Evolutionary conservation across 2,113 vertebrate genomes (phyloP), one percentile per base, ranked within the genome.

Genomic region (Columba janthina): DNA sequence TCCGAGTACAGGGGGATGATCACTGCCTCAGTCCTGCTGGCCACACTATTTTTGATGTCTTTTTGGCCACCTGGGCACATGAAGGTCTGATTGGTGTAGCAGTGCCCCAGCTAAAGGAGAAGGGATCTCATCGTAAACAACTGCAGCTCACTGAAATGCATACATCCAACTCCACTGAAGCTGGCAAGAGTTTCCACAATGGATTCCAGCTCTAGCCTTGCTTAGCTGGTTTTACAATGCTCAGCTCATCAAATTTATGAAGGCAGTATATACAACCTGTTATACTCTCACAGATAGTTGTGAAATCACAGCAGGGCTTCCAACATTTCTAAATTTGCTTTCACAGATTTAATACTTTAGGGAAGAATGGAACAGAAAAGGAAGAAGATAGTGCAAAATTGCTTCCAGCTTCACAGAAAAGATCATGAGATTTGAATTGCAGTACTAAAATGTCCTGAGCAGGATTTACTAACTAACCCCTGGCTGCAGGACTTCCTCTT

Each of bases 401-500:
- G 50, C 32, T 81, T 75, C 62, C 69, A 92, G 48, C 25, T 36
- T 66, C 40, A 81, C 40, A 89, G 61, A 93, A 90, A 90, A 12
- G 69, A 90, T 87, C 61, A 76, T 32, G 53, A 89, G 73, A 91
- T 81, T 38, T 78, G 54, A 87, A 89, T 3, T 51, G 34, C 38
- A 69, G n/a, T 42, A 82, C 16, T 34, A 48, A 95, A 80, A 86
- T 67, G n/a, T 81, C 61, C 38, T 0, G 1, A 74, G 36, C 40
- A 87, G 65, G 50, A 82, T 84, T 87, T 87, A 53, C 90, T 74
- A 75, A 94, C 76, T 51, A 90, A 69, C 31, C 44, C 19, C 48
- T 65, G 79, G 48, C 79, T 93, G 38, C 70, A 92, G 50, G 50
- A 94, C 65, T 95, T 94, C 79, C 34, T 81, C n/a, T 72, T 28